Evolutionary conservation across 1,140 invertebrate species (phyloP), one percentile per base, ranked within the genome.

Genomic region (Acyrthosiphon pisum): DNA sequence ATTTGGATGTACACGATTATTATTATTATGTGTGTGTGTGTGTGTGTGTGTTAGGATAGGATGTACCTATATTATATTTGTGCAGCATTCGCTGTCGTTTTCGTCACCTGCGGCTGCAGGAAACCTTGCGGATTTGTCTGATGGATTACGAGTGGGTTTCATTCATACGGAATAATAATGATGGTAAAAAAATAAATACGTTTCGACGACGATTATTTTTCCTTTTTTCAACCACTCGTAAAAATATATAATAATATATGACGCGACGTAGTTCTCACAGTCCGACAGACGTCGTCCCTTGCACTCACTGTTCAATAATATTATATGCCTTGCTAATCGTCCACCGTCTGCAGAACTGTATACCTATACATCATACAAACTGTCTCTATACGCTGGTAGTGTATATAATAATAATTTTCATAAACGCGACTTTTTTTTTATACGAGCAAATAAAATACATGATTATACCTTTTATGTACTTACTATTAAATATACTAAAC

Each of bases 171-270:
- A 89, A 89, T 53, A 89, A 89, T 89, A 89, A 89, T 37, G 88
- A 37, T 41, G 88, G 35, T 89, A 89, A 89, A 89, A 87, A 89
- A 89, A 89, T 89, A 88, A 88, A 89, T 53, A 89, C 48, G 88
- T 89, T 89, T 88, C 50, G 88, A 41, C 88, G 88, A 89, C 20
- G 48, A 89, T 89, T 89, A 89, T 89, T 53, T 56, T 89, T 56
- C 20, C 3, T 56, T 89, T 56, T 41, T 26, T 37, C 87, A 37
- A 53, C 88, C 48, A 53, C 48, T 89, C 48, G 20, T 37, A 50
- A 89, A 89, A 53, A 50, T 37, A 35, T 46, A 86, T n/a, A 87
- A 48, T n/a, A 87, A 87, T 89, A 53, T 84, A 44, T 14, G 30
- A 18, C 18, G 44, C 26, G 86, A 48, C 26, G 18, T 22, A 20